Conservation (phyloP, 2,888 invertebrate species). For the Asteroscopus sphinx region DNA sequence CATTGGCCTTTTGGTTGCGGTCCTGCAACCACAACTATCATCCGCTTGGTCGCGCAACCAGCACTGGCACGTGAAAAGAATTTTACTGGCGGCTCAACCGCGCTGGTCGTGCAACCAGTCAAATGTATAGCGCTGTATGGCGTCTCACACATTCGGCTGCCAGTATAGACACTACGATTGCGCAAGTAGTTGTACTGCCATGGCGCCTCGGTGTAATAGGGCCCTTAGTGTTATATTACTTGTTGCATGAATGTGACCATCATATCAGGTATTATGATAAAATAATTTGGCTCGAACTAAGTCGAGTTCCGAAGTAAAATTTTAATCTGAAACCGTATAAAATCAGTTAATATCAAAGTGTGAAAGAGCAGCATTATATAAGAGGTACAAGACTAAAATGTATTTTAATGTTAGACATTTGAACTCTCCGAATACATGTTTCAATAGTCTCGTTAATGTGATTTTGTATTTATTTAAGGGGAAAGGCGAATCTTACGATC, state of each 20-base stretch:
- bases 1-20: too few relatives aligned
- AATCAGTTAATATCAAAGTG: conserved; percentile 4
- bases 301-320: conserved; percentile 10
- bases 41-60: too few relatives aligned
- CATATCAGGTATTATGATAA: conserved; percentile 2
- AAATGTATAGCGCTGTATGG: too few relatives aligned
- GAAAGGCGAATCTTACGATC: conserved; percentile 64
- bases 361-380: conserved; percentile 49
- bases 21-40: too few relatives aligned
- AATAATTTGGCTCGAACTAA: conserved; percentile 3
- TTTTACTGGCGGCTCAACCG: too few relatives aligned
- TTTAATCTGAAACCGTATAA: conserved; percentile 5
- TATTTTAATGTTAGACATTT: conserved; percentile 68
- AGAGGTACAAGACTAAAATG: conserved; percentile 81
- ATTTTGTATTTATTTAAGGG: conserved; percentile 58
- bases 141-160: too few relatives aligned
- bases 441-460: conserved; percentile 42
- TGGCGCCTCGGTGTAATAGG: too few relatives aligned
- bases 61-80: too few relatives aligned
- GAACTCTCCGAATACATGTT: conserved; percentile 33
- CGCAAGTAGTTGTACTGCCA: too few relatives aligned
- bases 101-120: too few relatives aligned
- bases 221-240: conserved; percentile 7
- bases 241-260: background rate
- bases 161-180: too few relatives aligned